Evolutionary conservation across 2,888 invertebrate species (phyloP).

Genomic region (Carpatolechia fugitivella): DNA sequence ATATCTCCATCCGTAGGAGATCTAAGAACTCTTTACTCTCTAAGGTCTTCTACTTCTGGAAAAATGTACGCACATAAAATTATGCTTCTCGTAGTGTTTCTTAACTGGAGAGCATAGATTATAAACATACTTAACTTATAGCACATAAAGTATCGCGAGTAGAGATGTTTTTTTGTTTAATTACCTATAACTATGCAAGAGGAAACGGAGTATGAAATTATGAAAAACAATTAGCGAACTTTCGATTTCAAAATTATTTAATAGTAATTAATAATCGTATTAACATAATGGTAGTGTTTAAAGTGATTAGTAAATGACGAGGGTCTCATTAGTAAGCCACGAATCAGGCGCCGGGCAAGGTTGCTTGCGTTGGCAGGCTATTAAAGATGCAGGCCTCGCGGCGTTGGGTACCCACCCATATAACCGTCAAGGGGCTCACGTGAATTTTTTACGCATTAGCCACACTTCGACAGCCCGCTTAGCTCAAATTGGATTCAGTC

Average conservation of each 20-base stretch:
- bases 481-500: conserved; percentile 3
- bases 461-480: conserved; percentile 21
- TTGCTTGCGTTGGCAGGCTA: conserved; percentile 34
- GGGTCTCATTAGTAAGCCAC: conserved; percentile 41
- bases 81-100: no score
- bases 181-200: no score
- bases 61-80: no score
- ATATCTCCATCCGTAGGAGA: no score
- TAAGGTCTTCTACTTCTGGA: no score
- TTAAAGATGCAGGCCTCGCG: conserved; percentile 42
- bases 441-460: conserved; percentile 37
- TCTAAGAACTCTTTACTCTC: no score
- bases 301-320: conserved; percentile 29
- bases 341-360: conserved; percentile 38
- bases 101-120: no score
- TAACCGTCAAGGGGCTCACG: conserved; percentile 32
- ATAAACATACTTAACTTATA: no score
- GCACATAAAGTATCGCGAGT: no score
- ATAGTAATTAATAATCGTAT: conserved; percentile 20
- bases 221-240: conserved; percentile 15
- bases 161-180: no score
- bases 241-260: conserved; percentile 25
- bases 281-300: conserved; percentile 29
- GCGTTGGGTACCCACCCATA: conserved; percentile 32
- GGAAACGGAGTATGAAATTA: background rate